These are phyloP conservation scores for Mizuhopecten yessoensis DNA, from an alignment of 1,140 invertebrate species.

Conservation along the genomic window DNA sequence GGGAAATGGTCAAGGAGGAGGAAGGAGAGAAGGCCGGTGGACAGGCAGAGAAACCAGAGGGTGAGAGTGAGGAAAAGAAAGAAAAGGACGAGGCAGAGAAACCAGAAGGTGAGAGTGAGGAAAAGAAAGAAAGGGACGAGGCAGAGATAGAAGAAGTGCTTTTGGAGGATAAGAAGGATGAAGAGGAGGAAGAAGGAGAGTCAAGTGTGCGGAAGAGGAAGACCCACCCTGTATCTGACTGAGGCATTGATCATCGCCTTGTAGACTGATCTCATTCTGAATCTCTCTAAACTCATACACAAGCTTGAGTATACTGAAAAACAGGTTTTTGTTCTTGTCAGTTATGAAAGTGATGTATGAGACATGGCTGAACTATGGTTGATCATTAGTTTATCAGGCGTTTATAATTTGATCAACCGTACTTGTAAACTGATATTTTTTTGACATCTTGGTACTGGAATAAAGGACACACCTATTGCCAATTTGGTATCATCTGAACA, in stretches of 20 bases:
- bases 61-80: slow-evolving; percentile 35
- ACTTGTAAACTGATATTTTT: too few species aligned
- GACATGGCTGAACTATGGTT: too few species aligned
- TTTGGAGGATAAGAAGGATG: slow-evolving; percentile 57
- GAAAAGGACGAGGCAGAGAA: slow-evolving; percentile 46
- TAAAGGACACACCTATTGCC: too few species aligned
- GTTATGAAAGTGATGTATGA: too few species aligned
- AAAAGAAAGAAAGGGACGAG: slow-evolving; percentile 46
- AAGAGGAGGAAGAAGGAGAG: slow-evolving; percentile 49
- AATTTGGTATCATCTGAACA: too few species aligned
- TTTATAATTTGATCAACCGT: too few species aligned
- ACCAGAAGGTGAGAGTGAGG: slow-evolving; percentile 36
- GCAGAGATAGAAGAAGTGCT: slow-evolving; percentile 55
- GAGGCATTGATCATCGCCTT: not conserved
- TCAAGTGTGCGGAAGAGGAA: slow-evolving; percentile 54
- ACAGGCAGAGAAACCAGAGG: slow-evolving; percentile 36
- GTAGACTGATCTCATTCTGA: not conserved
- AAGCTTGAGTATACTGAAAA: not conserved
- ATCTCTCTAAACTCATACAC: not conserved
- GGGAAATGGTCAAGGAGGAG: not conserved
- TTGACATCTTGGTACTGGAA: too few species aligned
- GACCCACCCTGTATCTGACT: slow-evolving; percentile 41
- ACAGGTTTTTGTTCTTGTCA: too few species aligned
- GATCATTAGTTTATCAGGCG: too few species aligned
- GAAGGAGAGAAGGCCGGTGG: slow-evolving; percentile 5